These are phyloP conservation scores for Sinocyclocheilus grahami DNA, from an alignment of 2,113 vertebrate genomes.

Conservation along the genomic window DNA sequence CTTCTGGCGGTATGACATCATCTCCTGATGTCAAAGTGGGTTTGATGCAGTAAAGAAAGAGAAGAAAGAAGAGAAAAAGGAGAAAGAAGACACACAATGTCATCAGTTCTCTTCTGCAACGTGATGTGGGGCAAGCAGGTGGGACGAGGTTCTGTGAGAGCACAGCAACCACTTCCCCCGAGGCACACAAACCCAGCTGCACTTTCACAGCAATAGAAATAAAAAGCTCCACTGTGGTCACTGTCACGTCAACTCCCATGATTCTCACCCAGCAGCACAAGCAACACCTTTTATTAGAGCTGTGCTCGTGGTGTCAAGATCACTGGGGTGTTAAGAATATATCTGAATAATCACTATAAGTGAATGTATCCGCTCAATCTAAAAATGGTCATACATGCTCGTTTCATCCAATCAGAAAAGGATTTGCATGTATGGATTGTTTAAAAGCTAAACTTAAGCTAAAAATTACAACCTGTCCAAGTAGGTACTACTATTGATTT, in stretches of 20 bases:
- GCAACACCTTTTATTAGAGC: constrained; percentile 29
- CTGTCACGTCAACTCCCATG: constrained; percentile 19
- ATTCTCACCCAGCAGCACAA: constrained; percentile 35
- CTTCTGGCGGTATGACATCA: constrained; percentile 86
- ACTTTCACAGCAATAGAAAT: constrained; percentile 40
- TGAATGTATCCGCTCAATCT: background rate
- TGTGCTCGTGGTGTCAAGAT: background rate
- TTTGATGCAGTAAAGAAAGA: constrained; percentile 9
- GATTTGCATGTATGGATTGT: background rate
- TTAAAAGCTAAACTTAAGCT: background rate
- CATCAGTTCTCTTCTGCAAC: constrained; percentile 52
- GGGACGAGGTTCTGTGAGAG: constrained; percentile 20
- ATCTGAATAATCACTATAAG: background rate
- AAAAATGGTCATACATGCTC: background rate
- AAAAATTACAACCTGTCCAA: background rate
- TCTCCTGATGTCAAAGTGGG: constrained; percentile 75
- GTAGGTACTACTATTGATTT: background rate
- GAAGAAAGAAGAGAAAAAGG: background rate
- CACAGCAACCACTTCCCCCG: constrained; percentile 54
- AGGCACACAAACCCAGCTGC: background rate
- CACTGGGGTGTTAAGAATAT: background rate
- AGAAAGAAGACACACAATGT: background rate
- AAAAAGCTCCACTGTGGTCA: constrained; percentile 32
- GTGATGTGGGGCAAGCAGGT: constrained; percentile 48
- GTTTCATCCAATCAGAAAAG: background rate